Conservation (phyloP, 2,888 invertebrate species). For the Acanthosepion lycidas region DNA sequence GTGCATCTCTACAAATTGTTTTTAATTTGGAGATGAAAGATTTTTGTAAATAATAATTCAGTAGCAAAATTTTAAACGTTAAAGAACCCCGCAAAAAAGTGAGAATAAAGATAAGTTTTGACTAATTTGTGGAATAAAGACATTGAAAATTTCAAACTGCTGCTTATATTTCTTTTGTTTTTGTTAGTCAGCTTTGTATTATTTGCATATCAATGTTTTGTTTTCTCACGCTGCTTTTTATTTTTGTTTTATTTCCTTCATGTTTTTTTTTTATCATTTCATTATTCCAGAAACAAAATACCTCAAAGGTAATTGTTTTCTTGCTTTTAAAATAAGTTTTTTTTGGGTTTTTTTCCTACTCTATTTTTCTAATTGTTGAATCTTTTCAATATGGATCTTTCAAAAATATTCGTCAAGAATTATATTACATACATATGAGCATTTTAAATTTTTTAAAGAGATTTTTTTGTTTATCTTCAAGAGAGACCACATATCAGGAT, state of each 20-base stretch:
- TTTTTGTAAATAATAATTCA: too few relatives aligned
- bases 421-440: not conserved
- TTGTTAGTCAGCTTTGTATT: not conserved
- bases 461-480: too few relatives aligned
- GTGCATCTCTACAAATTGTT: too few relatives aligned
- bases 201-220: not conserved
- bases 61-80: too few relatives aligned
- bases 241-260: not conserved
- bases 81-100: too few relatives aligned
- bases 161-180: not conserved
- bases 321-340: not conserved
- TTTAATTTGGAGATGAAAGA: too few relatives aligned
- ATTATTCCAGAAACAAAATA: not conserved
- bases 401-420: not conserved
- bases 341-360: not conserved
- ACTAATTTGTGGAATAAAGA: not conserved
- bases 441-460: not conserved
- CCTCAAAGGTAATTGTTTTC: not conserved
- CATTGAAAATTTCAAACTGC: not conserved
- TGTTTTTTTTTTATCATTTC: not conserved
- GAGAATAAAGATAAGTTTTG: not conserved
- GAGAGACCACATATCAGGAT: too few relatives aligned
- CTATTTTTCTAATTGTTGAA: not conserved
- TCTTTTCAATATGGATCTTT: not conserved
- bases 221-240: not conserved